Evolutionary conservation across 2,888 invertebrate genomes (phyloP).

Genomic region (Hyposoter dolosus): DNA sequence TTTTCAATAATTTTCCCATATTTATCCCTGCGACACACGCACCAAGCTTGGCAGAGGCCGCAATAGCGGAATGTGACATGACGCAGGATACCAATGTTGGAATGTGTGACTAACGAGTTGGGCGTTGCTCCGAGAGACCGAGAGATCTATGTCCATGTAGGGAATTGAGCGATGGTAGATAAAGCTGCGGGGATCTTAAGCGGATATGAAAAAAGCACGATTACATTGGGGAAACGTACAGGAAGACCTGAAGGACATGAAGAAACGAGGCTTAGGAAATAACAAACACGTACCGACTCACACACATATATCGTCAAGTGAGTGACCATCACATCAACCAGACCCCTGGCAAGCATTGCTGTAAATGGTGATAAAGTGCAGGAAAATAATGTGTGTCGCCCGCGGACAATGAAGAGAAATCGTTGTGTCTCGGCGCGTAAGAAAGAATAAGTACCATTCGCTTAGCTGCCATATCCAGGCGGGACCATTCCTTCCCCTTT

Average conservation of each 20-base stretch:
- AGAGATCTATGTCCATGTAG: slow-evolving; percentile 45
- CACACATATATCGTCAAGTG: slow-evolving; percentile 4
- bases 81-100: not conserved
- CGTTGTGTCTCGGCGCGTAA: slow-evolving; percentile 70
- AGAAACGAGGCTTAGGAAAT: slow-evolving; percentile 40
- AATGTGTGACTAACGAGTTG: slow-evolving; percentile 38
- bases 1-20: not conserved
- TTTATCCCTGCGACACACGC: not conserved
- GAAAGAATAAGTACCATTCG: slow-evolving; percentile 70
- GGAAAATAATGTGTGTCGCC: slow-evolving; percentile 76
- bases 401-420: slow-evolving; percentile 78
- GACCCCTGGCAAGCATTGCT: slow-evolving; percentile 51
- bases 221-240: slow-evolving; percentile 40
- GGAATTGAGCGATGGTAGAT: slow-evolving; percentile 32
- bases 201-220: slow-evolving; percentile 57
- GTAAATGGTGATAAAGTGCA: slow-evolving; percentile 78
- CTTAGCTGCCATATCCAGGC: slow-evolving; percentile 62
- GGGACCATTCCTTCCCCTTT: slow-evolving; percentile 38
- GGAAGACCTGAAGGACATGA: slow-evolving; percentile 34
- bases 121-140: slow-evolving; percentile 55
- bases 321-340: slow-evolving; percentile 56
- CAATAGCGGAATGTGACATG: not conserved
- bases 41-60: not conserved
- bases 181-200: slow-evolving; percentile 34
- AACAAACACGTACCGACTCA: slow-evolving; percentile 9